Evolutionary conservation across 1,140 invertebrate species (phyloP), one percentile per base, ranked within the genome.

Genomic region (Rhizoglyphus robini): DNA sequence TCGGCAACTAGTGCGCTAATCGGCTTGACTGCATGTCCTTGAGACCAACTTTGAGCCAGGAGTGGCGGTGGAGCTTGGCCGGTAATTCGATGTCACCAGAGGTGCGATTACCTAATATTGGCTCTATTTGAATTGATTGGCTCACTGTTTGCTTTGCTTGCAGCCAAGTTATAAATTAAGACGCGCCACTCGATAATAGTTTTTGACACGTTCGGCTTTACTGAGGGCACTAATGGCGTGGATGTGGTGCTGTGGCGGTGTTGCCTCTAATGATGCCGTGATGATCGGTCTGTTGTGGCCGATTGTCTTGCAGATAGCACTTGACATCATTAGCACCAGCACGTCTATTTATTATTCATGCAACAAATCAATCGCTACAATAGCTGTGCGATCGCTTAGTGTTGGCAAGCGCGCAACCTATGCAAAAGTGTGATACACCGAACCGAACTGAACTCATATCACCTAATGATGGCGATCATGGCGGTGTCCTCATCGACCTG

Each of bases 281-380:
- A 54, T 54, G 51, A 32, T 54, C 51, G 51, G 8, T 8, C 23
- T 8, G 8, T 8, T 54, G 8, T 20, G 51, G 20, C 51, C 51
- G 51, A 54, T 54, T 54, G 51, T 54, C 51, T 54, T 25, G 51
- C 51, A 11, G 8, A 5, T 54, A 8, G 8, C 8, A 54, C 8
- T 32, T 54, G 8, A 20, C 51, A 54, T 54, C 51, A 54, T 54
- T 54, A 54, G 51, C 51, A 54, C 23, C 51, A 54, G 23, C 36
- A 41, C 5, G 8, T 8, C 51, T 54, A 54, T 54, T 54, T 54
- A 54, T 54, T 54, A 54, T 54, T 54, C 51, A 54, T 54, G 51
- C 8, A 25, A 25, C 8, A 54, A 54, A 54, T 54, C 51, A 54
- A 54, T 54, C 51, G 8, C 8, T 54, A 54, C 51, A 54, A 54